Evolutionary conservation across 2,888 invertebrate species (phyloP).

Genomic region (Drosophila putrida): DNA sequence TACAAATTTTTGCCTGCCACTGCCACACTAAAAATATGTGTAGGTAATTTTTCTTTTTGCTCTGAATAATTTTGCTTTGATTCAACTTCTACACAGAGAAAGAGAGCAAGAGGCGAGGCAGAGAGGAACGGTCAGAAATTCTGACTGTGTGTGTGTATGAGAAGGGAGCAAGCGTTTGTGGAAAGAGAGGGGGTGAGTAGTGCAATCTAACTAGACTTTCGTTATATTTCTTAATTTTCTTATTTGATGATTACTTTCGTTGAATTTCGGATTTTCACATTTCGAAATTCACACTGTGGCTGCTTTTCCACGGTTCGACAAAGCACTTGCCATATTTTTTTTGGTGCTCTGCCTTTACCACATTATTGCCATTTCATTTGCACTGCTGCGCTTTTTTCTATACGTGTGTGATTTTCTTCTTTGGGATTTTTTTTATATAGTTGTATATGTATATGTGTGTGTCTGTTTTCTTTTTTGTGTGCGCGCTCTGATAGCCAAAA

Average conservation of each 20-base stretch:
- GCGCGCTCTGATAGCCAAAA: conserved; percentile 68
- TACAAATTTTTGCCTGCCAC: conserved; percentile 67
- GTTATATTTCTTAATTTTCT: conserved; percentile 27
- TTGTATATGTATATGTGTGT: conserved; percentile 14
- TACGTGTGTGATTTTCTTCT: conserved; percentile 62
- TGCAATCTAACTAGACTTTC: conserved; percentile 59
- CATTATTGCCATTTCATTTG: conserved; percentile 59
- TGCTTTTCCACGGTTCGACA: conserved; percentile 25
- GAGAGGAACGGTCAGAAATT: conserved; percentile 12
- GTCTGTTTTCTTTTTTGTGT: conserved; percentile 40
- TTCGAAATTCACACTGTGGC: conserved; percentile 36
- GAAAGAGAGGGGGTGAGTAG: conserved; percentile 22
- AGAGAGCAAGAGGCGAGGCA: conserved; percentile 26
- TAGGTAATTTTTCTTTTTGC: conserved; percentile 58
- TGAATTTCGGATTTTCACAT: conserved; percentile 36
- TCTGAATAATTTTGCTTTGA: conserved; percentile 69
- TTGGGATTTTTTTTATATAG: conserved; percentile 36
- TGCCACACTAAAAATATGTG: conserved; percentile 72
- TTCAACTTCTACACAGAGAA: conserved; percentile 63
- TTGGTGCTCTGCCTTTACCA: conserved; percentile 52
- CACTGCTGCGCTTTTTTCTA: conserved; percentile 60
- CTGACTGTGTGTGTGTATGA: conserved; percentile 12
- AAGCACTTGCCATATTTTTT: conserved; percentile 49
- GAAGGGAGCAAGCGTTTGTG: conserved; percentile 13
- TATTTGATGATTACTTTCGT: conserved; percentile 41